Conservation (phyloP, 2,113 vertebrate species). For the Engraulis encrasicolus region DNA sequence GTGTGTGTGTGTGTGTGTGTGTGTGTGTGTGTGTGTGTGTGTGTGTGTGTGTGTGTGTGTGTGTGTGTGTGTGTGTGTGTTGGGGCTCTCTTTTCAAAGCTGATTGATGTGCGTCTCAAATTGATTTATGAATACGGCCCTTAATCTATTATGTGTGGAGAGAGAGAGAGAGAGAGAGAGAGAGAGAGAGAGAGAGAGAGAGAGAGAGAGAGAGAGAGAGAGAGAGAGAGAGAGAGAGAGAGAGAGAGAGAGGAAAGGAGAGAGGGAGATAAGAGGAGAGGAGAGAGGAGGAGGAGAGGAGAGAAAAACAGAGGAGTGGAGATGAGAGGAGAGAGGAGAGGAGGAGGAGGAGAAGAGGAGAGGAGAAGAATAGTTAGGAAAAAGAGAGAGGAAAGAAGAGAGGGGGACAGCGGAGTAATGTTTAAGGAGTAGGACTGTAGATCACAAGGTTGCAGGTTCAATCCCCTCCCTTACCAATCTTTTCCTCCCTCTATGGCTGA, state of each 20-base stretch:
- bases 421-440: no score
- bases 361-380: conserved; percentile 9
- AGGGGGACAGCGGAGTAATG: conserved; percentile 4
- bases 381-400: conserved; percentile 9
- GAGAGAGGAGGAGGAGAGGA: conserved; percentile 32
- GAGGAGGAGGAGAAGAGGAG: conserved; percentile 43
- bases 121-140: conserved; percentile 98
- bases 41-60: not conserved
- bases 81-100: conserved; percentile 91
- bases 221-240: conserved; percentile 37
- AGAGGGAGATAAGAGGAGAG: conserved; percentile 17
- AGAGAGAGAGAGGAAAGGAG: not conserved
- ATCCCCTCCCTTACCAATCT: no score
- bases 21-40: not conserved
- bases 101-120: conserved; percentile 99
- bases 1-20: no score
- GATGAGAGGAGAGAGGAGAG: conserved; percentile 40
- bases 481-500: no score
- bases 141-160: conserved; percentile 99
- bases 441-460: no score
- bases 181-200: conserved; percentile 49
- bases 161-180: conserved; percentile 32
- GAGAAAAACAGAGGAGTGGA: conserved; percentile 16
- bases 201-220: conserved; percentile 55
- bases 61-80: conserved; percentile 58